phyloP scores from a whole-genome alignment of 2,888 invertebrate species.

The Mongoloraphidia duomilia region DNA sequence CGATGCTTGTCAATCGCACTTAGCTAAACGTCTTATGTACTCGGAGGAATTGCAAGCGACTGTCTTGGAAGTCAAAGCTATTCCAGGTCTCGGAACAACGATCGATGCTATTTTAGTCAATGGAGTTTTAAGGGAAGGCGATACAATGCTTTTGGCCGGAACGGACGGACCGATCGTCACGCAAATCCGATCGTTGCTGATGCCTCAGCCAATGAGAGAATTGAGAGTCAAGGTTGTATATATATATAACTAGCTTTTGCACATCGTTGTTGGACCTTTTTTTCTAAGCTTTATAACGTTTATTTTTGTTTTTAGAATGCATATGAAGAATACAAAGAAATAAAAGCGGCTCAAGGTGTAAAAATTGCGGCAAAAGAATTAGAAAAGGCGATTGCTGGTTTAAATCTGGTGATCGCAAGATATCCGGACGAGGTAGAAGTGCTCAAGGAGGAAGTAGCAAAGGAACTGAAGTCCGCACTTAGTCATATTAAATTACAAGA shows the following conservation, averaged over 20 bases:
- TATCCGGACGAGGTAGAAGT: conserved; percentile 90
- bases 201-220: conserved; percentile 97
- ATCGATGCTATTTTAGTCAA: conserved; percentile 98
- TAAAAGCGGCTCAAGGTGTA: conserved; percentile 93
- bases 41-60: conserved; percentile 84
- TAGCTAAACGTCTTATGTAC: conserved; percentile 81
- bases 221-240: conserved; percentile 79
- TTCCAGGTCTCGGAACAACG: conserved; percentile 93
- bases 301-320: conserved; percentile 47
- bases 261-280: conserved; percentile 4
- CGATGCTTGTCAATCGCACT: conserved; percentile 77
- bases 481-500: conserved; percentile 83
- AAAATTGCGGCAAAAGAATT: conserved; percentile 97
- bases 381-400: conserved; percentile 93
- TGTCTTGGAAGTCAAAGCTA: conserved; percentile 83
- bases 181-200: conserved; percentile 87
- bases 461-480: conserved; percentile 76
- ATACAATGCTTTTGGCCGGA: conserved; percentile 89
- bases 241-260: too few relatives aligned
- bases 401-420: conserved; percentile 83
- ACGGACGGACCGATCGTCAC: conserved; percentile 98
- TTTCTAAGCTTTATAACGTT: conserved; percentile 2
- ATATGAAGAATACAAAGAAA: conserved; percentile 87
- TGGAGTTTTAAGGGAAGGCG: conserved; percentile 84
- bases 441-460: conserved; percentile 68